A percentile compares a stretch with the other conserved stretches of the same genome.
These are phyloP conservation scores for Luffia ferchaultella DNA, from an alignment of 2,888 invertebrate species.

Conservation along the genomic window DNA sequence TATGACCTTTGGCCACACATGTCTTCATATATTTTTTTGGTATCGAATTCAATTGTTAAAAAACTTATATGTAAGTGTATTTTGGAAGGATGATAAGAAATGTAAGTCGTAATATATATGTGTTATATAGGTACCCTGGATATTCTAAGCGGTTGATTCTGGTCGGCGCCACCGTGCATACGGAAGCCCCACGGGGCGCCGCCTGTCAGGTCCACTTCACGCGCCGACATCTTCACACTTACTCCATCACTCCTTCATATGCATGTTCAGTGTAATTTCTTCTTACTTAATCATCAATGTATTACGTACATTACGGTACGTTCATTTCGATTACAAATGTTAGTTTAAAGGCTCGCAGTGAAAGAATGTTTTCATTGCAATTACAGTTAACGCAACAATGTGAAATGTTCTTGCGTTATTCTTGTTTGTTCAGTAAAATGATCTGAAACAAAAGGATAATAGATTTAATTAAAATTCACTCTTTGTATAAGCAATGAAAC, in stretches of 20 bases:
- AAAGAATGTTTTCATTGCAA: background rate
- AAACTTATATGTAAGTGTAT: too few relatives aligned
- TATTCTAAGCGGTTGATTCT: conserved; percentile 79
- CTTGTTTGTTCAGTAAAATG: background rate
- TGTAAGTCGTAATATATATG: too few relatives aligned
- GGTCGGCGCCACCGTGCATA: conserved; percentile 85
- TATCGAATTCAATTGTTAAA: too few relatives aligned
- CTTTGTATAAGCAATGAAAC: too few relatives aligned
- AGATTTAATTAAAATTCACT: background rate
- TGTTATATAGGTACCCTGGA: conserved; percentile 80
- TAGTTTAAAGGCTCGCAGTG: background rate
- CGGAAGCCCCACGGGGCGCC: conserved; percentile 92
- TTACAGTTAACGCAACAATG: background rate
- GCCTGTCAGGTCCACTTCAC: conserved; percentile 79
- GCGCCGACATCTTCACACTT: conserved; percentile 68
- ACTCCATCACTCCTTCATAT: conserved; percentile 30
- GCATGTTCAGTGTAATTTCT: conserved; percentile 17
- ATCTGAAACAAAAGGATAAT: background rate
- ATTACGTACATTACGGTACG: conserved; percentile 18
- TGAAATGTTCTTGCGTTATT: background rate
- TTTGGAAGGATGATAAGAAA: too few relatives aligned
- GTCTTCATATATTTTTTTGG: too few relatives aligned
- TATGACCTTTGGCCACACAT: too few relatives aligned
- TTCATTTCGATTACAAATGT: conserved; percentile 3
- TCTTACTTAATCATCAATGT: conserved; percentile 23